These are phyloP conservation scores for Vesta saturnalis DNA, from an alignment of 2,888 invertebrate genomes.

Conservation along the genomic window DNA sequence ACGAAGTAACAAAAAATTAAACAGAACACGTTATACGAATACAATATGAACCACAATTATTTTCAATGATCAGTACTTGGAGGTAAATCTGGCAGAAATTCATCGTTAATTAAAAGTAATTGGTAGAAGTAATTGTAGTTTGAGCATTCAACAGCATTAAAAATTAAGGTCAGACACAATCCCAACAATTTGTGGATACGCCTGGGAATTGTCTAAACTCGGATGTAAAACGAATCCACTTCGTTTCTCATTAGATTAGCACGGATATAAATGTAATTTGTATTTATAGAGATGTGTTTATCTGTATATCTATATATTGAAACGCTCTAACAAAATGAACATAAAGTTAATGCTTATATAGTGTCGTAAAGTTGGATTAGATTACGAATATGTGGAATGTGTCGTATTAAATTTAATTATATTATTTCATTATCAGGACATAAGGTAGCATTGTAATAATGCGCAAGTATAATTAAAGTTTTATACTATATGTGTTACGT, in stretches of 20 bases:
- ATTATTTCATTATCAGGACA: neutral
- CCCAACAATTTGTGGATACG: constrained; percentile 30
- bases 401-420: constrained; percentile 24
- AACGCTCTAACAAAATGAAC: constrained; percentile 19
- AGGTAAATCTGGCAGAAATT: constrained; percentile 28
- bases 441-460: neutral
- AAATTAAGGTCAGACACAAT: constrained; percentile 38
- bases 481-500: constrained; percentile 9
- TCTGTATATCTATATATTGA: constrained; percentile 12
- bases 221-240: constrained; percentile 23
- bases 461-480: constrained; percentile 9
- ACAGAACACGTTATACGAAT: neutral
- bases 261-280: constrained; percentile 25
- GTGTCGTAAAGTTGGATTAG: constrained; percentile 19
- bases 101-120: constrained; percentile 37
- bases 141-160: constrained; percentile 35
- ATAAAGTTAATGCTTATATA: constrained; percentile 23
- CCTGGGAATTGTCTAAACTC: constrained; percentile 26
- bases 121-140: constrained; percentile 34
- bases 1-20: neutral
- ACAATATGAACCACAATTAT: neutral
- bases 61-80: neutral
- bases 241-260: constrained; percentile 30
- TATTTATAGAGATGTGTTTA: constrained; percentile 23
- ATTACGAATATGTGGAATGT: constrained; percentile 18